phyloP scores from a whole-genome alignment of 1,140 invertebrate genomes.

The Thalassaphorura encarpata region DNA sequence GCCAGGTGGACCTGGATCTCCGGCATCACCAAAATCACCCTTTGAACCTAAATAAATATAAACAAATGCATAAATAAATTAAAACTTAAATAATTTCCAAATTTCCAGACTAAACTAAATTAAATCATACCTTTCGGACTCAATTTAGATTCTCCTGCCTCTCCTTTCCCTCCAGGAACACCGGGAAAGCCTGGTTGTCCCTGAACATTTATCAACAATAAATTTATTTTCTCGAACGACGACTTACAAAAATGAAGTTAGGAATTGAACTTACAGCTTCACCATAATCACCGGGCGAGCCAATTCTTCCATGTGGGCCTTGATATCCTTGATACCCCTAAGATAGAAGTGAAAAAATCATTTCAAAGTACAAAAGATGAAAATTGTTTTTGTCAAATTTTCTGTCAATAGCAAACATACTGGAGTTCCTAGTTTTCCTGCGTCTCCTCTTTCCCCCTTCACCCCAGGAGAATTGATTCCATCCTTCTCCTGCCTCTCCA shows the following conservation, averaged over 20 bases:
- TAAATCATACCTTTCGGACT: slow-evolving; percentile 4
- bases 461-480: slow-evolving; percentile 32
- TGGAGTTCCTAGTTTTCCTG: slow-evolving; percentile 21
- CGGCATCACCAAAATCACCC: slow-evolving; percentile 22
- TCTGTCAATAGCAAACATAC: too few species aligned
- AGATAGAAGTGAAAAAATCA: not conserved
- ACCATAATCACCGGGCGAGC: slow-evolving; percentile 6
- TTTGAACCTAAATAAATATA: not conserved
- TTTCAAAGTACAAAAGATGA: not conserved
- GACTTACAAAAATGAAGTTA: not conserved
- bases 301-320: slow-evolving; percentile 1
- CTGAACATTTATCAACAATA: not conserved
- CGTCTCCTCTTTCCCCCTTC: slow-evolving; percentile 29
- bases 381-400: not conserved
- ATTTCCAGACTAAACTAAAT: not conserved
- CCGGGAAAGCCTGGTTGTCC: not conserved
- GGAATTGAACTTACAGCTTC: not conserved
- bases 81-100: not conserved
- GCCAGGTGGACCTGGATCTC: slow-evolving; percentile 33
- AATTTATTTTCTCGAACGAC: not conserved
- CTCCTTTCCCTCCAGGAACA: slow-evolving; percentile 13
- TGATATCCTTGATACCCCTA: slow-evolving; percentile 2
- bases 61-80: not conserved
- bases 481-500: slow-evolving; percentile 33
- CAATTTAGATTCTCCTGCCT: not conserved